phyloP scores from a whole-genome alignment of 35 echinoderm and acorn worm genomes.

The Holothuria glaberrima region DNA sequence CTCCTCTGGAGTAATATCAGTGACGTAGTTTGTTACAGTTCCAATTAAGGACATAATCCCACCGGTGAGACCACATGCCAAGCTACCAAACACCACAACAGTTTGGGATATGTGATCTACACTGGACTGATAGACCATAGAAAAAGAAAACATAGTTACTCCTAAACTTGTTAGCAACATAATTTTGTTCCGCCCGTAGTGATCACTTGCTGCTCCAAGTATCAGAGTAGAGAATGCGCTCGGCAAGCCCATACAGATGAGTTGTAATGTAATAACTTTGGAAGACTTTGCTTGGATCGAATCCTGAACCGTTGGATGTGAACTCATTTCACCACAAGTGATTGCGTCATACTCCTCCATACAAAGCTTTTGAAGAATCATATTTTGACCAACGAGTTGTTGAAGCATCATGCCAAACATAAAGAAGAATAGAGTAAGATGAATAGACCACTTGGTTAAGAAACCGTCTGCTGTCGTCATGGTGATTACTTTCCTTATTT shows the following conservation, averaged over 20 bases:
- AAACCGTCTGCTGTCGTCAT: slow-evolving; percentile 1
- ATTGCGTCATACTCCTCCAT: slow-evolving; percentile 20
- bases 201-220: slow-evolving; percentile 83
- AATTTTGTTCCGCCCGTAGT: slow-evolving; percentile 70
- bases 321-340: slow-evolving; percentile 63
- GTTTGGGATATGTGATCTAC: background rate
- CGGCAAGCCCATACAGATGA: slow-evolving; percentile 61
- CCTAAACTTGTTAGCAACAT: slow-evolving; percentile 76
- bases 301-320: slow-evolving; percentile 70
- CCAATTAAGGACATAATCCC: slow-evolving; percentile 74
- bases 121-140: slow-evolving; percentile 53
- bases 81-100: slow-evolving; percentile 72
- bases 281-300: slow-evolving; percentile 68
- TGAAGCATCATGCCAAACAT: slow-evolving; percentile 82
- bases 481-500: no score
- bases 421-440: slow-evolving; percentile 71
- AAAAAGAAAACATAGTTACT: slow-evolving; percentile 26
- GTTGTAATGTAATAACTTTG: slow-evolving; percentile 48
- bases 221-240: slow-evolving; percentile 72
- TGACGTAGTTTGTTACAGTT: slow-evolving; percentile 76
- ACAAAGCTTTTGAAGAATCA: slow-evolving; percentile 85
- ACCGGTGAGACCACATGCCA: slow-evolving; percentile 66
- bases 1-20: slow-evolving; percentile 76
- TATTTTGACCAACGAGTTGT: slow-evolving; percentile 70
- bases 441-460: slow-evolving; percentile 34